A percentile compares a stretch with the other conserved stretches of the same genome.
Conservation (phyloP, 2,113 vertebrate species). For the Actinemys pallida region DNA sequence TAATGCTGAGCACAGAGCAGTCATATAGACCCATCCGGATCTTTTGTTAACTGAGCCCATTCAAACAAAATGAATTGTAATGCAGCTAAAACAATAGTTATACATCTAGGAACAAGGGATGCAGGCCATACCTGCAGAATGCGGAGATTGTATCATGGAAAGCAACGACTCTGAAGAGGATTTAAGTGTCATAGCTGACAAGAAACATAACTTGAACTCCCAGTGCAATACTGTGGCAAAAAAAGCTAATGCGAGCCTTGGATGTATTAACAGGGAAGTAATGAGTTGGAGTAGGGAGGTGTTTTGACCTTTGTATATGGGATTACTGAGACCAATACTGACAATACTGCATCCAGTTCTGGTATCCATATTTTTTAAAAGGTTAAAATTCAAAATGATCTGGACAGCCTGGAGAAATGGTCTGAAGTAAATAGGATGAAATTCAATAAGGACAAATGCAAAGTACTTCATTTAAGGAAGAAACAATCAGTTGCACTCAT, state of each 20-base stretch:
- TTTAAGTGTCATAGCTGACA: background rate
- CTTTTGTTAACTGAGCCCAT: background rate
- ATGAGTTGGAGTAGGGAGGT: background rate
- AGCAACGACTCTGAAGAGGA: too few species aligned
- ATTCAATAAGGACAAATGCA: too few species aligned
- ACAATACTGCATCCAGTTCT: background rate
- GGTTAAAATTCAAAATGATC: background rate
- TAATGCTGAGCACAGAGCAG: background rate
- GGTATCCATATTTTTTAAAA: background rate
- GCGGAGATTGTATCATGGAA: background rate
- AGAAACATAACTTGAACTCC: background rate
- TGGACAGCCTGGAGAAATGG: too few species aligned
- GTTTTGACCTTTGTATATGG: too few species aligned
- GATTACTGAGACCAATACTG: rapidly evolving
- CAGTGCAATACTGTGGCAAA: background rate
- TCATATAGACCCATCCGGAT: background rate
- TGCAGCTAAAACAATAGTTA: background rate
- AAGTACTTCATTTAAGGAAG: too few species aligned
- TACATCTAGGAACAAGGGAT: background rate
- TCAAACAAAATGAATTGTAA: conserved; percentile 4
- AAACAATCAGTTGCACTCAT: too few species aligned
- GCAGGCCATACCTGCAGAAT: background rate
- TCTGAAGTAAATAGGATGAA: too few species aligned
- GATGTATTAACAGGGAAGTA: background rate
- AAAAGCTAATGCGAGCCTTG: background rate